Base-by-base conservation (phyloP, 2,113 vertebrate species). In the Fulica atra region DNA sequence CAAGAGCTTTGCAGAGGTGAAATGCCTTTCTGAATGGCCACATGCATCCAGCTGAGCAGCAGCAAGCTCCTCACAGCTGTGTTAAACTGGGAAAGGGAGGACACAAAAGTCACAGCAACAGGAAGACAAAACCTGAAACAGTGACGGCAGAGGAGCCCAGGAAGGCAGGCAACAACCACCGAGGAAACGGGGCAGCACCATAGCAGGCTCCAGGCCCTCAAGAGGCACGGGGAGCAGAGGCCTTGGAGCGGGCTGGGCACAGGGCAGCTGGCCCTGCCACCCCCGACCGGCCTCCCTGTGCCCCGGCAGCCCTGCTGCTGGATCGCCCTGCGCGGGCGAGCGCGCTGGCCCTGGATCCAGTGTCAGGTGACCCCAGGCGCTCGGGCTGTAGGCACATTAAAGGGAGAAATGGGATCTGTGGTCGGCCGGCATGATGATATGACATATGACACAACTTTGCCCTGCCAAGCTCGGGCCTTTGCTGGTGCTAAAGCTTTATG, bases 181-280 rank as follows among this genome's bases (percentile, higher is more conserved):
- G 26, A 56, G 54, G 59, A 63, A 95, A 83, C 40, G 21, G 65
- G 79, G 82, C 79, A 73, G 70, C 69, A 84, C 26, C 15, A 6
- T 3, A 25, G 73, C 35, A 82, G 35, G 31, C 63, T 82, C 29
- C 36, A 38, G n/a, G 51, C 13, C 16, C 53, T 56, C 51, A 46
- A 5, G 19, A 74, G 40, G 13, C 26, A 20, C 10, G 17, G 42
- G 29, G 20, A 60, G 21, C 57, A 8, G 35, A 29, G 23, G 33
- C 51, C 26, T 46, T 16, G 63, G 21, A 25, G 6, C 1, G 0
- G 24, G 16, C 2, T 2, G 60, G 42, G 65, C 74, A 57, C 25
- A 33, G 50, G 50, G 40, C 3, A 2, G 60, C 54, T 38, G 33
- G 19, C 24, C 28, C 74, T 26, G 76, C 20, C 26, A 9, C 50